phyloP scores from a whole-genome alignment of 2,888 invertebrate genomes.

The Papilio demoleus region DNA sequence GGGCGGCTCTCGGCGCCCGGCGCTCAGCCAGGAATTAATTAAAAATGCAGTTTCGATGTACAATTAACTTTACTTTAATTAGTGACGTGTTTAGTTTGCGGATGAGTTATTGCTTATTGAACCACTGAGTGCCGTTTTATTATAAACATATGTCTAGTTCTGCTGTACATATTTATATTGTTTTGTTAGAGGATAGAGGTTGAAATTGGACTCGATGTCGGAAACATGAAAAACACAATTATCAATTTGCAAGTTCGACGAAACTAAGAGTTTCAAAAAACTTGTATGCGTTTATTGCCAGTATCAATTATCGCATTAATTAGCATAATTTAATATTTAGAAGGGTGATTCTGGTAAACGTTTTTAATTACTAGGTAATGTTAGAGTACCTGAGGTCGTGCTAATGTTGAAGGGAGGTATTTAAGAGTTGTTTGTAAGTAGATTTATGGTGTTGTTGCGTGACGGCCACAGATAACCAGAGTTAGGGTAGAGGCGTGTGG shows the following conservation, averaged over 20 bases:
- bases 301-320: neutral
- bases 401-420: constrained; percentile 25
- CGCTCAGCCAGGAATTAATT: constrained; percentile 63
- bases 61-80: constrained; percentile 68
- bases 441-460: constrained; percentile 31
- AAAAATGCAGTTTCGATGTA: constrained; percentile 56
- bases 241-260: neutral
- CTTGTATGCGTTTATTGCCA: neutral
- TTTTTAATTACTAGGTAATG: neutral
- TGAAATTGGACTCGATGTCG: neutral
- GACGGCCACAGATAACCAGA: constrained; percentile 11
- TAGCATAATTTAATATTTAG: constrained; percentile 1
- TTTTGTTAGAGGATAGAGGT: neutral
- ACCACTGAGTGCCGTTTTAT: constrained; percentile 44
- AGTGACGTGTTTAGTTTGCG: constrained; percentile 63
- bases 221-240: neutral
- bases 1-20: constrained; percentile 48
- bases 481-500: neutral
- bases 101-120: constrained; percentile 72
- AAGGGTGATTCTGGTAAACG: constrained; percentile 2
- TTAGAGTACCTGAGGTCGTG: neutral
- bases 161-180: neutral
- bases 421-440: constrained; percentile 26
- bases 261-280: constrained; percentile 1
- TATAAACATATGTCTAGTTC: neutral